A percentile compares a stretch with the other conserved stretches of the same genome.
Evolutionary conservation across 2,113 vertebrate species (phyloP).

Genomic region (Corapipo altera): DNA sequence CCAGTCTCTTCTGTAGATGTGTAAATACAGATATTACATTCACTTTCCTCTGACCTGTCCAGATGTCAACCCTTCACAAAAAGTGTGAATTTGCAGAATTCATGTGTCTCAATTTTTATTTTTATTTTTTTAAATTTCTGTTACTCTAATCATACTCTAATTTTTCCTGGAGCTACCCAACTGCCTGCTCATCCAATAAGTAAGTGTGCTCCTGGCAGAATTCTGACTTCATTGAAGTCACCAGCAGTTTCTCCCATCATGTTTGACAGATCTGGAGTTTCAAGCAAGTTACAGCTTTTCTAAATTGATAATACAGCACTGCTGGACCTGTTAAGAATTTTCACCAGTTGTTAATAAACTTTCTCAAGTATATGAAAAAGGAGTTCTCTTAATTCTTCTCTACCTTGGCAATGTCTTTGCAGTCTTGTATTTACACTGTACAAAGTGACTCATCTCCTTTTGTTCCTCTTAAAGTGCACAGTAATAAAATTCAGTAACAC

Average conservation of each 20-base stretch:
- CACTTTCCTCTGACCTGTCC: neutral
- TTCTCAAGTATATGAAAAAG: neutral
- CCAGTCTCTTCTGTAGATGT: neutral
- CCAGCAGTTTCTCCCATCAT: neutral
- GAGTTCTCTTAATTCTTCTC: neutral
- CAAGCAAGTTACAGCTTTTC: neutral
- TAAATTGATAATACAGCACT: neutral
- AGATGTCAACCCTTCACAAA: neutral
- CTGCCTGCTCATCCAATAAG: neutral
- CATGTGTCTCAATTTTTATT: rapidly evolving
- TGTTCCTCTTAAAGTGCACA: neutral
- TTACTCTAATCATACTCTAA: neutral
- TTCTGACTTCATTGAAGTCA: neutral
- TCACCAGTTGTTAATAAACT: neutral
- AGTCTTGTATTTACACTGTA: neutral
- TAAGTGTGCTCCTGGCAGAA: neutral
- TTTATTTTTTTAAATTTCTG: neutral
- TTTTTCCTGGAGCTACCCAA: neutral
- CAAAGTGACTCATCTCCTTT: neutral
- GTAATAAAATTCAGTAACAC: neutral
- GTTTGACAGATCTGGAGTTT: neutral
- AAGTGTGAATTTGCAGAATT: neutral
- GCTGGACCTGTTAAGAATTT: neutral
- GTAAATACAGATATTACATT: neutral
- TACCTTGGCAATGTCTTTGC: neutral